Evolutionary conservation across 2,113 vertebrate species (phyloP), one percentile per base, ranked within the genome.

Genomic region (Strix uralensis): DNA sequence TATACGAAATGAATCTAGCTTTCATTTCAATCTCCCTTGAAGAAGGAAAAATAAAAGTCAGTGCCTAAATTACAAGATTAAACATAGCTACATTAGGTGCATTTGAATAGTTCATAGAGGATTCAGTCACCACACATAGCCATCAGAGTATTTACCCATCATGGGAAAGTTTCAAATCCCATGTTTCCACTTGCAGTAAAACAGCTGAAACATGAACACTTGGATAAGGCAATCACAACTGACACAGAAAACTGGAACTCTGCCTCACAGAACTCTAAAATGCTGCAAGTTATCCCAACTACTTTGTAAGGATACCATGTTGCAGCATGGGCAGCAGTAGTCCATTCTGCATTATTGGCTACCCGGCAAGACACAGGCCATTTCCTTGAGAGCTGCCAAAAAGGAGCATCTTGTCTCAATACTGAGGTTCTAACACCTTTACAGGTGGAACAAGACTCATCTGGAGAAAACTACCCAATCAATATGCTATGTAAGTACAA

Each of bases 301-400:
- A 5, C 19, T 70, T 32, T 15, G 15, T 8, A 29, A n/a, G n/a
- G 26, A 32, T 12, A 29, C 22, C 29, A 4, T 5, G 4, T 4
- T 15, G 36, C 10, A n/a, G 22, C 40, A 42, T 42, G 40, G 14
- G 55, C 25, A n/a, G 32, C 49, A 65, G 36, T 2, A 25, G 67
- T 40, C n/a, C 29, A 40, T 49, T 46, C 59, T 46, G 63, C 15
- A 6, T 40, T 38, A 26, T 7, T 74, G 86, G 47, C 32, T 11
- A 15, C 18, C 12, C 20, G 18, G 10, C 1, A 8, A 73, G 44
- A n/a, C 26, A 34, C 0, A 2, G 26, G 5, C 15, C 25, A 4
- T 11, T 32, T 52, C 12, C 58, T 15, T 47, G 54, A 30, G 46
- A 58, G 23, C 11, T 46, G 51, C 42, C 55, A 18, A 49, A 44